Conservation (phyloP, 2,113 vertebrate species). For the Nothoprocta pentlandii region DNA sequence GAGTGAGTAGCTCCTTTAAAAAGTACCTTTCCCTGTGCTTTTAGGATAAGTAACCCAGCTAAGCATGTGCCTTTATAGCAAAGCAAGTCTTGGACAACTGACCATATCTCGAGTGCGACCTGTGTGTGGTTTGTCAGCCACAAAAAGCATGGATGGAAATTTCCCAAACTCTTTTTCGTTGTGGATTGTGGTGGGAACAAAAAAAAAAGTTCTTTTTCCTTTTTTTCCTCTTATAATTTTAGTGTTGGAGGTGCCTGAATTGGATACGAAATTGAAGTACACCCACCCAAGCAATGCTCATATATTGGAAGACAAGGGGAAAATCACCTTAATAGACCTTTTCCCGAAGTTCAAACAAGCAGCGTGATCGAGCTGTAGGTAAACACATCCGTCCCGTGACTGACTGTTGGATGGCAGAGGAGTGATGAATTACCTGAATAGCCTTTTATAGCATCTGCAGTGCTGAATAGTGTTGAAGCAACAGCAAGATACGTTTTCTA, state of each 20-base stretch:
- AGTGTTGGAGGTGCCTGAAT: background rate
- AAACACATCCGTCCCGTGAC: background rate
- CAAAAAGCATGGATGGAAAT: background rate
- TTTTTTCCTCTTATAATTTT: fast-evolving
- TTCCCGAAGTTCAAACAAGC: background rate
- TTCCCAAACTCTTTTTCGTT: background rate
- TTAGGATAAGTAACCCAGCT: background rate
- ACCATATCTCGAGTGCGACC: fast-evolving
- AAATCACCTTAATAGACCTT: background rate
- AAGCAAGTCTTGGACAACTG: background rate
- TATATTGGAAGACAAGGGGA: background rate
- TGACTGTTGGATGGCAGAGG: background rate
- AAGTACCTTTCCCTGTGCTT: background rate
- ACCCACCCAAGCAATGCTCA: background rate
- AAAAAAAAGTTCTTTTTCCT: background rate
- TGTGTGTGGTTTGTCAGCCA: background rate
- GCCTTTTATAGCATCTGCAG: background rate
- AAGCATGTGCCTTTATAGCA: background rate
- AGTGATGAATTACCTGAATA: background rate
- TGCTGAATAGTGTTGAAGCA: background rate
- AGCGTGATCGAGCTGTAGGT: background rate
- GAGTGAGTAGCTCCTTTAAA: background rate
- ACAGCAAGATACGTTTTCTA: background rate
- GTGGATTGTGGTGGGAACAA: no score
- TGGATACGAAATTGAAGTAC: background rate